Base-by-base conservation (phyloP, 1,140 invertebrate genomes). In the Brachionus rubens region DNA sequence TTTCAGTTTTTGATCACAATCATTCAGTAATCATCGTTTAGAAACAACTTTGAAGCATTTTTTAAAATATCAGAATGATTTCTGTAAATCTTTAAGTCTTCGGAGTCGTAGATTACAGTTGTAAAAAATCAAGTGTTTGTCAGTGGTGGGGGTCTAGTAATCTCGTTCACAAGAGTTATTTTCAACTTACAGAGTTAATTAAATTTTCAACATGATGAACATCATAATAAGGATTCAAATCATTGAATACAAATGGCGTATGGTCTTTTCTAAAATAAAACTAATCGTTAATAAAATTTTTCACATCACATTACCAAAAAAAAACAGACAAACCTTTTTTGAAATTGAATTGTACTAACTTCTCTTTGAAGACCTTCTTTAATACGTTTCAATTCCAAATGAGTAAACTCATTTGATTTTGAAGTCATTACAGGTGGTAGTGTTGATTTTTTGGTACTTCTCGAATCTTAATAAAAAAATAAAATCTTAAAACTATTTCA, bases 161-260 rank as follows among this genome's bases (percentile, higher is more conserved):
- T n/a, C n/a, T n/a, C n/a, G n/a, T n/a, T n/a, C n/a, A n/a, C n/a
- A n/a, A n/a, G n/a, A n/a, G n/a, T n/a, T n/a, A n/a, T n/a, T n/a
- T n/a, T 10, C 21, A 10, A 52, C 26, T 75, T 54, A 75, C 70
- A 16, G 70, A 40, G 19, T 41, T 33, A 14, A 75, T 54, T 40
- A 54, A 16, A 24, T 47, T 75, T 59, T 75, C 70, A 1, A 75
- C 48, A 30, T 52, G 36, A 26, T 24, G 26, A 16, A 28, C 30
- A 46, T 75, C 52, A 52, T 41, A 75, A 46, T 75, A 75, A 7
- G 70, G 70, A 12, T 47, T 75, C 16, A 75, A 40, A 43, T 75
- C 70, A 75, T 75, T 75, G 16, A 75, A 75, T 36, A 75, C 48
- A 46, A 41, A 75, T n/a, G 70, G 70, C 5, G n/a, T 47, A 16